Conservation (phyloP, 2,113 vertebrate species). For the Polyodon spathula region DNA sequence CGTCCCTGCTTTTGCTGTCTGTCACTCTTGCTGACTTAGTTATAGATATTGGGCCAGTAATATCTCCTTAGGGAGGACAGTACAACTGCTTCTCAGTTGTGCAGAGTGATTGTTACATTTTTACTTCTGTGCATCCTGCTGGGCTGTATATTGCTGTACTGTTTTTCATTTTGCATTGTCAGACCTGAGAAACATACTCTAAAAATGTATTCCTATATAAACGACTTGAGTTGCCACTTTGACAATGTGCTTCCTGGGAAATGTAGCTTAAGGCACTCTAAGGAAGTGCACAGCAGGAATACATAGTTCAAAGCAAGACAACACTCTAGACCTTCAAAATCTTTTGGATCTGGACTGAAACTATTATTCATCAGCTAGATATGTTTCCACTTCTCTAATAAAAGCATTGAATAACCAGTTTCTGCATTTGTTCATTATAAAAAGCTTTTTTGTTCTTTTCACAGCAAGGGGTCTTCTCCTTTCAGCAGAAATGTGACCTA, state of each 20-base stretch:
- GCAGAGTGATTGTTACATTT: no score
- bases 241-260: background rate
- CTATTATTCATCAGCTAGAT: background rate
- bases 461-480: background rate
- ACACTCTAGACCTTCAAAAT: background rate
- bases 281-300: background rate
- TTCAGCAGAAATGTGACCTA: background rate
- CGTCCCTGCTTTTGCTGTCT: no score
- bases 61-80: no score
- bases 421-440: slow-evolving; percentile 1
- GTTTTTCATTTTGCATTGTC: background rate
- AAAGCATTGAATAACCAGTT: background rate
- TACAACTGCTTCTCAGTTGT: no score
- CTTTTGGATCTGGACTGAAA: background rate
- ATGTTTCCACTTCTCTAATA: background rate
- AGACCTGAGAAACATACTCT: background rate
- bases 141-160: background rate
- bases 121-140: background rate
- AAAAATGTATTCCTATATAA: background rate
- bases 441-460: slow-evolving; percentile 1
- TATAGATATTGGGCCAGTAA: no score
- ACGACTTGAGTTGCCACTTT: background rate
- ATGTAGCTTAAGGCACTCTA: background rate
- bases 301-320: background rate
- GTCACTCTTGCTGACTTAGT: no score